Evolutionary conservation across 2,797 vertebrate genomes (phyloP), one percentile per base, ranked within the genome.

Genomic region (Cirrhinus molitorella): DNA sequence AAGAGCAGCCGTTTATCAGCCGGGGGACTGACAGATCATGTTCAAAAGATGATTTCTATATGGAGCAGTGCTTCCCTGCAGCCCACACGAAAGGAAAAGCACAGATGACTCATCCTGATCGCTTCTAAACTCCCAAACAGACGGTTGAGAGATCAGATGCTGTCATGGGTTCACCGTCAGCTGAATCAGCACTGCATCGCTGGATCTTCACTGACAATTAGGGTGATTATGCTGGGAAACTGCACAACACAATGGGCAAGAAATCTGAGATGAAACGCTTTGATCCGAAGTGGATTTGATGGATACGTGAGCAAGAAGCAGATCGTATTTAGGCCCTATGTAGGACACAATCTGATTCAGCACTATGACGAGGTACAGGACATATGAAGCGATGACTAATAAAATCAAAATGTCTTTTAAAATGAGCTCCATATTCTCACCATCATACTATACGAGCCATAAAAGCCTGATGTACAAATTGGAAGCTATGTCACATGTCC

Each of bases 21-120:
- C 0, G 11, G 19, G 53, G 49, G 49, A 55, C 49, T 74, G 49
- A 37, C 31, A 37, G 51, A 55, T 37, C 21, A n/a, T 23, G 51
- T 23, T 40, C 31, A 67, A 12, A 40, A 67, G 21, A 13, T 13
- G 37, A 37, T 40, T 57, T 74, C 31, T 74, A 23, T 23, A 40
- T 40, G 51, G 21, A 74, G 72, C 72, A 74, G 21, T 23, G 72
- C 72, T 57, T 74, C 70, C 70, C 70, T 73, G 3, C 70, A 51
- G 70, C 67, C 47, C 72, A 57, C 72, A 23, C 25, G 13, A 57
- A n/a, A 13, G 49, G 31, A 55, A 7, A 37, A 34, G 49, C 71
- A 55, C 3, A 51, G 71, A 74, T 74, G 49, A 74, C 19, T 74
- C 31, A 37, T 55, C 28, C 51, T 2, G 72, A 74, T 73, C 0